Base-by-base conservation (phyloP, 37 sponge, comb jelly and placozoan genomes). In the Theonella swinhoei region DNA sequence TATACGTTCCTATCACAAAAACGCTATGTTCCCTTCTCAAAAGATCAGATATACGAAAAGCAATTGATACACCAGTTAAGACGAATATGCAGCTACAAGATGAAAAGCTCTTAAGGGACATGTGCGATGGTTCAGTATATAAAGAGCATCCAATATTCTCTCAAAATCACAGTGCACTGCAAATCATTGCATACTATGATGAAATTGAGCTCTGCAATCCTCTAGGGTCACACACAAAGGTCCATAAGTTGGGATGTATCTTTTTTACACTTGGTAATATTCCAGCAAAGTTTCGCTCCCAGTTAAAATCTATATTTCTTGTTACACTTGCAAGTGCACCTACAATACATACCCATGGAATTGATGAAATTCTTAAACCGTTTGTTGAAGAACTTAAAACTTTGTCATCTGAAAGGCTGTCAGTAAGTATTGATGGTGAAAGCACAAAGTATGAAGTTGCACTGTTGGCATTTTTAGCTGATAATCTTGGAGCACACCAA, bases 41-140 rank as follows among this genome's bases (percentile, higher is more conserved):
- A 42, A 42, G 41, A 35, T 58, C 58, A 35, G 58, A 74, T 42
- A 25, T 74, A 25, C 17, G 43, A 42, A 7, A 74, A 28, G 58
- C 25, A 40, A 43, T 42, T 42, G 75, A 40, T 14, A n/a, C 43
- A 28, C 43, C 58, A 28, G 38, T 43, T 42, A n/a, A n/a, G n/a
- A n/a, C n/a, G n/a, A n/a, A n/a, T n/a, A n/a, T n/a, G n/a, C n/a
- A n/a, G n/a, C n/a, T n/a, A n/a, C n/a, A n/a, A n/a, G n/a, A n/a
- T n/a, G n/a, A n/a, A n/a, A n/a, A n/a, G n/a, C n/a, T n/a, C n/a
- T 42, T 74, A 74, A 74, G 54, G 28, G 75, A 74, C 28, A 43
- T 74, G n/a, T 74, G 75, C 28, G 75, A 74, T 74, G 75, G 75
- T 28, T 74, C 75, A 22, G 8, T 74, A 19, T 40, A 43, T 42